phyloP scores from a whole-genome alignment of 2,113 vertebrate species.

The Orycteropus afer region DNA sequence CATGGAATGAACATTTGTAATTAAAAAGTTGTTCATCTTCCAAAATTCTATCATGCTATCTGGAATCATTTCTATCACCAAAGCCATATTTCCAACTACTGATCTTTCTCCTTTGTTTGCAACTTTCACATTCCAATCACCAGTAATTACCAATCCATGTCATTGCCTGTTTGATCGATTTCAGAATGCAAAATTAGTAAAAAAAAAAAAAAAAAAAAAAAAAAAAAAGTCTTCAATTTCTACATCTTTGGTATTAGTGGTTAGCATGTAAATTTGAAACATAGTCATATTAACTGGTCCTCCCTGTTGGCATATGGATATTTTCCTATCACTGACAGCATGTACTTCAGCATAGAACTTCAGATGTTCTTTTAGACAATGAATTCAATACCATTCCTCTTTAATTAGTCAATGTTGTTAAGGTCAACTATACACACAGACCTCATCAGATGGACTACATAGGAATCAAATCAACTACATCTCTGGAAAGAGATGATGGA shows the following conservation, averaged over 20 bases:
- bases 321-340: neutral
- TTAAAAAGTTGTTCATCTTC: neutral
- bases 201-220: too few species aligned
- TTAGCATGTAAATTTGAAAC: too few species aligned
- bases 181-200: neutral
- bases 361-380: neutral
- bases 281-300: neutral
- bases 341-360: neutral
- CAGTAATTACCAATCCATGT: neutral
- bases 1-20: neutral
- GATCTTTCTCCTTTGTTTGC: neutral
- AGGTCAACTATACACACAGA: neutral
- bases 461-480: neutral
- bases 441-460: neutral
- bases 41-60: neutral
- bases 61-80: neutral
- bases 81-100: neutral
- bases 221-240: too few species aligned
- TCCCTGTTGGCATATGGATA: neutral
- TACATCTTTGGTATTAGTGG: neutral
- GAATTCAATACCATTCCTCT: neutral
- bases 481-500: neutral
- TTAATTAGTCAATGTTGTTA: neutral
- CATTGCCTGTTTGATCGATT: neutral
- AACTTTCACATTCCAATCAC: neutral